Base-by-base conservation (phyloP, 2,888 invertebrate genomes). In the Emmelina monodactyla region DNA sequence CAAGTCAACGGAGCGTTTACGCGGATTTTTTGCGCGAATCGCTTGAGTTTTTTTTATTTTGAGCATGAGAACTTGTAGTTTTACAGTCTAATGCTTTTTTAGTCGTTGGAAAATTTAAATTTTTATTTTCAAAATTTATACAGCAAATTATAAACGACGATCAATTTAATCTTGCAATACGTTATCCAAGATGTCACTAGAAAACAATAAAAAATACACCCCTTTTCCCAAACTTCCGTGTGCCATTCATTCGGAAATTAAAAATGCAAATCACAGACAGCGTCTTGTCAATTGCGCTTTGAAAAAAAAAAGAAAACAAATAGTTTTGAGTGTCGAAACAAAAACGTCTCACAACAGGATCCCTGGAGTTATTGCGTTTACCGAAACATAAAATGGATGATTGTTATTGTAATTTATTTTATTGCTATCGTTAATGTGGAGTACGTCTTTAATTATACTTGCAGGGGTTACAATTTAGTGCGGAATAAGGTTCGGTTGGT, bases 1-100 rank as follows among this genome's bases (percentile, higher is more conserved):
- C 46, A 45, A 51, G 50, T 53, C 66, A 66, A 45, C 58, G 57
- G 53, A 66, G 62, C 73, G 62, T 68, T n/a, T n/a, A 58, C 42
- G 58, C 55, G 48, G 56, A 61, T 62, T 73, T 73, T 72, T 75
- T 72, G 49, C 44, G 41, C 54, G 56, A 53, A 50, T 53, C 50
- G n/a, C 56, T 56, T 56, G 48, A 29, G 12, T 43, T 36, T 42
- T 42, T 42, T 47, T 50, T 54, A 53, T 50, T 40, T 35, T 37
- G 37, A 46, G 51, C 56, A 57, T 68, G 68, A 62, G 66, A 68
- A 67, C 58, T 54, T 38, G n/a, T n/a, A 37, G 49, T 52, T 62
- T 66, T 55, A 66, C 64, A 67, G 68, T 72, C 70, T 67, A 55
- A 54, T 70, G 66, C 46, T 3, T 19, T 25, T 25, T 25, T n/a